Base-by-base conservation (phyloP, 64 coral and sea anemone species). In the Montipora foliosa region DNA sequence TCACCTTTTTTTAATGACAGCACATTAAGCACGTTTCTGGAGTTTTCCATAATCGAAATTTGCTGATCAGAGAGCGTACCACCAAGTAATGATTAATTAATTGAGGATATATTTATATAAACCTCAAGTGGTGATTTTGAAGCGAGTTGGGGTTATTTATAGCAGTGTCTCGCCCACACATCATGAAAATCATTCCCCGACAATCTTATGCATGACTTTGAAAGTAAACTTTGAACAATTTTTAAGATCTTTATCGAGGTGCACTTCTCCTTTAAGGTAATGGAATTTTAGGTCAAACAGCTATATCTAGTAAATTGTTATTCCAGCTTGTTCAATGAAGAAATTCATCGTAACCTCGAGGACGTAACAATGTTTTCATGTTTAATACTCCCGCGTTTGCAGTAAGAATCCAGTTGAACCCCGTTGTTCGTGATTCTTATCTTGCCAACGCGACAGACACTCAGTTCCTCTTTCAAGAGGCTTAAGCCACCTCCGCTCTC, bases 221-320 rank as follows among this genome's bases (percentile, higher is more conserved):
- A 71, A 71, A 71, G 68, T 71, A 71, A 64, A 71, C 20, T 71
- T 71, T 71, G 20, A 71, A 8, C 68, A 71, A n/a, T 71, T 71
- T 37, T 71, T 15, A 64, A 64, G 61, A 64, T 64, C 14, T 3
- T 64, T 64, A 64, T 64, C 61, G 14, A 64, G 11, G 61, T 16
- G 14, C 68, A 71, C 68, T 71, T 71, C 20, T 71, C 68, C 14
- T 9, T 21, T 21, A 71, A 71, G 68, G 68, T 71, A 21, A 64
- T 64, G 61, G 61, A 64, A 64, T 14, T 64, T 15, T 64, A 4
- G 8, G 53, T 64, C 14, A 64, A 64, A 64, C 4, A 16, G 13
- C 14, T 64, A 12, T 16, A 11, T 64, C 11, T 11, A 16, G 61
- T 4, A 64, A 13, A 64, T 7, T 14, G 4, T 16, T 15, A 16